These are phyloP conservation scores for Bradypodion pumilum DNA, from an alignment of 2,797 vertebrate species.

Conservation along the genomic window DNA sequence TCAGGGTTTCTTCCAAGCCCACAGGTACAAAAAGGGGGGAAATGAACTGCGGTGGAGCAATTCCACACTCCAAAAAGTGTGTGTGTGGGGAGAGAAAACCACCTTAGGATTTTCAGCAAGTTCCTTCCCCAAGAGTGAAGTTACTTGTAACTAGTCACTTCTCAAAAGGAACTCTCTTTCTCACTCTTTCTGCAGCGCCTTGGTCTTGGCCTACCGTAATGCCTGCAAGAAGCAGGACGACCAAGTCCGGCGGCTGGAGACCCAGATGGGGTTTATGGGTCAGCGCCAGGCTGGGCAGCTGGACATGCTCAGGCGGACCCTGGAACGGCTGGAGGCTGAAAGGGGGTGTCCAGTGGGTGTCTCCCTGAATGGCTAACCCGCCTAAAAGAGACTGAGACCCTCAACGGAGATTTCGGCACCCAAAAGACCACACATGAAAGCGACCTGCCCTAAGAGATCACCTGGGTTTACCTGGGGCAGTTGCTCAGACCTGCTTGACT, in stretches of 20 bases:
- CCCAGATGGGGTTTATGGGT: slow-evolving; percentile 76
- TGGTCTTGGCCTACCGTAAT: slow-evolving; percentile 80
- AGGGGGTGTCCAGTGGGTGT: rapidly evolving
- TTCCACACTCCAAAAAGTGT: no score
- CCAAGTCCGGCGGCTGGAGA: slow-evolving; percentile 84
- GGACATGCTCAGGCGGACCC: slow-evolving; percentile 60
- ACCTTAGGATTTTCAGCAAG: no score
- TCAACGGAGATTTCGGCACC: neutral
- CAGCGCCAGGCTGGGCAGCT: slow-evolving; percentile 77
- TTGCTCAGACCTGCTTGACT: no score
- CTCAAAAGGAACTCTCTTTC: neutral
- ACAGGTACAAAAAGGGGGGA: slow-evolving; percentile 64
- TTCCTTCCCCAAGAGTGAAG: no score
- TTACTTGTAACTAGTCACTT: no score
- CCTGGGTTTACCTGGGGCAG: no score
- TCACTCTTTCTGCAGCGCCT: slow-evolving; percentile 73
- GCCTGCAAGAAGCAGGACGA: slow-evolving; percentile 86
- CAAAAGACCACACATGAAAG: no score
- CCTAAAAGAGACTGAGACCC: no score
- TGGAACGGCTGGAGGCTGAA: slow-evolving; percentile 66
- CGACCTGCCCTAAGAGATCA: no score
- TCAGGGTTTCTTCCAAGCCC: slow-evolving; percentile 68
- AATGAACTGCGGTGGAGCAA: no score
- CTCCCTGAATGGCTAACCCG: neutral
- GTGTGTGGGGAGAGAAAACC: no score